A percentile compares a stretch with the other conserved stretches of the same genome.
phyloP scores from a whole-genome alignment of 2,797 vertebrate species.

The Protonibea diacanthus region DNA sequence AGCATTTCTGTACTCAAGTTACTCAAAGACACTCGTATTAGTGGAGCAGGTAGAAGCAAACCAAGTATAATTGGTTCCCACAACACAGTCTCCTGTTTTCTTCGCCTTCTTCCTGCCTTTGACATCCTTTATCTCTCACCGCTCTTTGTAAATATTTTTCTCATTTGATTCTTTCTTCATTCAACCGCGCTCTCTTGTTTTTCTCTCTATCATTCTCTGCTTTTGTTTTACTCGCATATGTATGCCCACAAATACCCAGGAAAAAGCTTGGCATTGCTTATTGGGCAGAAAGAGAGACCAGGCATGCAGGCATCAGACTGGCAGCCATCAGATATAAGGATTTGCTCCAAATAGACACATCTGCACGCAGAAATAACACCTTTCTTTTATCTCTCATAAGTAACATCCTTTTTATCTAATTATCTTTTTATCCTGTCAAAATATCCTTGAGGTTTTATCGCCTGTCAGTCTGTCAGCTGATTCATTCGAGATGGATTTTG shows the following conservation, averaged over 20 bases:
- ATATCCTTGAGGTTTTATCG: conserved; percentile 38
- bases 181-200: conserved; percentile 4
- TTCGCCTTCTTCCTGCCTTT: conserved; percentile 18
- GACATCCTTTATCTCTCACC: conserved; percentile 45
- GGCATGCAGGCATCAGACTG: conserved; percentile 11
- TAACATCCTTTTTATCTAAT: conserved; percentile 14
- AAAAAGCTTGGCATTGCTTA: conserved; percentile 33
- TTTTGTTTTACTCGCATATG: conserved; percentile 42
- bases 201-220: neutral
- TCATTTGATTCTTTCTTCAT: conserved; percentile 45
- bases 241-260: conserved; percentile 23
- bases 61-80: conserved; percentile 53
- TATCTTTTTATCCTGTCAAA: conserved; percentile 25
- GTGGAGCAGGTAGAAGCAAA: conserved; percentile 35
- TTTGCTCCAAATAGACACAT: conserved; percentile 34
- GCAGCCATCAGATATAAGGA: conserved; percentile 5
- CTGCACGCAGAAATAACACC: neutral
- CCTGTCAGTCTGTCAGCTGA: conserved; percentile 36
- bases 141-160: conserved; percentile 47
- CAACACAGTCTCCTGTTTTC: conserved; percentile 25
- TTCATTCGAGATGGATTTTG: conserved; percentile 28
- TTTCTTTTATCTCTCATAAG: conserved; percentile 25
- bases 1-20: conserved; percentile 27
- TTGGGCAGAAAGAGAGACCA: conserved; percentile 33
- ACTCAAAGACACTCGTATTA: conserved; percentile 11